phyloP scores from a whole-genome alignment of 1,140 invertebrate genomes.

The Ladona fulva region DNA sequence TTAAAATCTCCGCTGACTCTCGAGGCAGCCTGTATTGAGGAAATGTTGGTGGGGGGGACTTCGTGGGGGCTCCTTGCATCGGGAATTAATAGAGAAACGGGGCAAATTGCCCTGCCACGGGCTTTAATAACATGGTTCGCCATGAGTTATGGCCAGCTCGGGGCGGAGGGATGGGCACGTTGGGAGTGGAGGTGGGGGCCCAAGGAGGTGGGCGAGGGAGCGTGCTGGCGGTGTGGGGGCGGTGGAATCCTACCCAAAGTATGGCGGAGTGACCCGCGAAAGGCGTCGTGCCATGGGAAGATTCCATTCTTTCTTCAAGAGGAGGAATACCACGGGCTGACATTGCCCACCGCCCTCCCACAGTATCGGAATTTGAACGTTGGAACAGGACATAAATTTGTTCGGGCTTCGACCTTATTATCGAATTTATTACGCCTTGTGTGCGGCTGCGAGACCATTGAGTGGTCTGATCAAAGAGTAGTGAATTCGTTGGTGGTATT shows the following conservation, averaged over 20 bases:
- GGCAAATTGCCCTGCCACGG: conserved; percentile 5
- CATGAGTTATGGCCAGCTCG: not conserved
- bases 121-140: not conserved
- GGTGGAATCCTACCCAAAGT: not conserved
- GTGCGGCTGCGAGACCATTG: no score
- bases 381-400: no score
- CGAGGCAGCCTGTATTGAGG: not conserved
- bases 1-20: not conserved
- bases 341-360: no score
- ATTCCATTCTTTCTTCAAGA: not conserved
- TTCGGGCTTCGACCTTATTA: no score
- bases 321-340: not conserved
- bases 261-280: not conserved
- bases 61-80: not conserved
- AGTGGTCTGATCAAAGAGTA: no score
- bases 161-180: not conserved
- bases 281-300: not conserved
- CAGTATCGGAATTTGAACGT: no score
- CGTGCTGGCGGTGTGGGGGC: not conserved
- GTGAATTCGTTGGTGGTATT: no score
- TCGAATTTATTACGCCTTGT: no score
- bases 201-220: not conserved
- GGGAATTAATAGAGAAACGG: conserved; percentile 9
- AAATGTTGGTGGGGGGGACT: not conserved
- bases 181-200: not conserved